A percentile compares a stretch with the other conserved stretches of the same genome.
Conservation (phyloP, 2,888 invertebrate species). For the Ctena decussata region DNA sequence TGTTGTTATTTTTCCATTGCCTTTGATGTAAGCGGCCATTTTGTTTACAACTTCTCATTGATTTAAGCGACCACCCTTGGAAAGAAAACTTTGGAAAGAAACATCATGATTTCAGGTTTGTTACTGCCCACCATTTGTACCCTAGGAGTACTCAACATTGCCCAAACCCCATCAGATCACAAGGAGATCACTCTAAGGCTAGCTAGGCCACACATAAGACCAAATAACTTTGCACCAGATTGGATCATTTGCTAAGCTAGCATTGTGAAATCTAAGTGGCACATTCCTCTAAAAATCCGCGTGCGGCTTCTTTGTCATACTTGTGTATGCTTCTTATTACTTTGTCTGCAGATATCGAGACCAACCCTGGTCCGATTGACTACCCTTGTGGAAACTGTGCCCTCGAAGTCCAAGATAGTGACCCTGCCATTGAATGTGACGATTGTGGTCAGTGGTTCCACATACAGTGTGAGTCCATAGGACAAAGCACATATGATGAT, state of each 20-base stretch:
- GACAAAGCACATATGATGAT: not conserved
- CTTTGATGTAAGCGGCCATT: no score
- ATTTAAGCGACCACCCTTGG: no score
- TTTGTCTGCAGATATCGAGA: not conserved
- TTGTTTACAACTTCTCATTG: no score
- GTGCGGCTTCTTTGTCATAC: not conserved
- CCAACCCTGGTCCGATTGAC: not conserved
- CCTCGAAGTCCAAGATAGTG: not conserved
- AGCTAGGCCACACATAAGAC: not conserved
- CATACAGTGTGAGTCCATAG: not conserved
- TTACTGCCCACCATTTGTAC: no score
- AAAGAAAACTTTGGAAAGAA: no score
- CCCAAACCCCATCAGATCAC: no score
- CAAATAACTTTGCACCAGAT: not conserved
- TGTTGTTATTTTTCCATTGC: no score
- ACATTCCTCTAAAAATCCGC: not conserved
- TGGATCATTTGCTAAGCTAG: not conserved
- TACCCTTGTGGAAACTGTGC: slow-evolving; percentile 8
- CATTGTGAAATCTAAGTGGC: not conserved
- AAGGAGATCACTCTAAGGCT: not conserved
- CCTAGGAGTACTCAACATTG: no score
- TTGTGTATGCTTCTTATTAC: not conserved
- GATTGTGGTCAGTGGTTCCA: not conserved
- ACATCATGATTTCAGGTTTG: no score
- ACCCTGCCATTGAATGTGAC: not conserved